Evolutionary conservation across 1,140 invertebrate species (phyloP).

Genomic region (Arctopsyche grandis): DNA sequence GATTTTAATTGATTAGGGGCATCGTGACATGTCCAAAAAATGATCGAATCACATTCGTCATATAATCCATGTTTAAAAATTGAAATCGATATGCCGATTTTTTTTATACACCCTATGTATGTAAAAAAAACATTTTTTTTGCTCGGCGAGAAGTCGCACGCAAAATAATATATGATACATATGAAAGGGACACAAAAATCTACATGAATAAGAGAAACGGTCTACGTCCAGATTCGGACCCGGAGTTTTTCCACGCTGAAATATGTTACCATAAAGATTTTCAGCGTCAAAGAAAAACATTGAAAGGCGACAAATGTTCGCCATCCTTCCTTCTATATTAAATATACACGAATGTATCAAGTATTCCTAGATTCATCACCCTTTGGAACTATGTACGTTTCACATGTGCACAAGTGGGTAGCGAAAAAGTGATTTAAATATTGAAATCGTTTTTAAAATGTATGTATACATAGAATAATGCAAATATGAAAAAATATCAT

Average conservation of each 20-base stretch:
- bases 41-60: too few species aligned
- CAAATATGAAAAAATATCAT: too few species aligned
- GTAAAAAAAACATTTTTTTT: not conserved
- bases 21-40: too few species aligned
- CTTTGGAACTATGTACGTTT: too few species aligned
- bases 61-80: too few species aligned
- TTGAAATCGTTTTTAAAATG: too few species aligned
- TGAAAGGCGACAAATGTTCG: not conserved
- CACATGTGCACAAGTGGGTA: too few species aligned
- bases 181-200: not conserved
- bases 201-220: slow-evolving; percentile 3
- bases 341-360: not conserved
- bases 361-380: too few species aligned
- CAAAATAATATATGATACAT: not conserved
- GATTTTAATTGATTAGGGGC: too few species aligned
- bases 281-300: not conserved
- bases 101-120: not conserved
- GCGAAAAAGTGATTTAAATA: too few species aligned
- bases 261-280: slow-evolving; percentile 1
- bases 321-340: not conserved
- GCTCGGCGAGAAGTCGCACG: not conserved
- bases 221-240: not conserved
- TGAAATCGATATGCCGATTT: too few species aligned
- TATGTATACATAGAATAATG: too few species aligned
- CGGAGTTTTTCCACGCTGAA: not conserved